Percentiles rank a stretch among this genome's conserved stretches.
Evolutionary conservation across 2,113 vertebrate genomes (phyloP).

Genomic region (Picathartes gymnocephalus): DNA sequence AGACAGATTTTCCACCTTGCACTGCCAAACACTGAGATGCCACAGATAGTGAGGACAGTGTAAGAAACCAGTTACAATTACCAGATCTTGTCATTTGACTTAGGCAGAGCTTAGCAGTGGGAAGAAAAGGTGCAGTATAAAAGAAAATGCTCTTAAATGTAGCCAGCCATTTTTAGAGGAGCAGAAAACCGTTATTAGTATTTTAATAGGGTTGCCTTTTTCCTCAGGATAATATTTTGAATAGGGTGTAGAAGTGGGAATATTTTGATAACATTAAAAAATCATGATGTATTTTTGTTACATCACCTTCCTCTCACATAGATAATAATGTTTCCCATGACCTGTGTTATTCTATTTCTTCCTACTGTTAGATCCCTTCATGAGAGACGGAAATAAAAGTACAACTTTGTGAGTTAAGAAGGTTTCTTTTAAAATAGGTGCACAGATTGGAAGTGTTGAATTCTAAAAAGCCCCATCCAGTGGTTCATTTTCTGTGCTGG

Average conservation of each 20-base stretch:
- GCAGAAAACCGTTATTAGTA: background rate
- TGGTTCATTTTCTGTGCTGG: background rate
- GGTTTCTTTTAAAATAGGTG: background rate
- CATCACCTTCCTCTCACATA: background rate
- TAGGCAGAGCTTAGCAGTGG: background rate
- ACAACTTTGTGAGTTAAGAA: background rate
- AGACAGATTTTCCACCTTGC: conserved; percentile 50
- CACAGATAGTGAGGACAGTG: conserved; percentile 35
- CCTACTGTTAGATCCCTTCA: background rate
- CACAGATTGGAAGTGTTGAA: background rate
- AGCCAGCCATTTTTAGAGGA: background rate
- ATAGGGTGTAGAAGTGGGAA: background rate
- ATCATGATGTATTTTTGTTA: background rate
- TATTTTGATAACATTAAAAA: conserved; percentile 16
- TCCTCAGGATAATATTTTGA: background rate
- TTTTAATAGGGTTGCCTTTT: background rate
- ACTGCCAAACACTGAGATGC: conserved; percentile 19
- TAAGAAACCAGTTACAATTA: background rate
- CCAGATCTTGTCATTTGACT: conserved; percentile 2
- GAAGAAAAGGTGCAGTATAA: background rate
- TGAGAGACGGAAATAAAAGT: background rate
- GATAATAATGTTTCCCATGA: background rate
- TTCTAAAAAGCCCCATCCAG: background rate
- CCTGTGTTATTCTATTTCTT: background rate
- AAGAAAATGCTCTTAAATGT: background rate